Evolutionary conservation across 2,797 vertebrate genomes (phyloP), one percentile per base, ranked within the genome.

Genomic region (Spheniscus humboldti): DNA sequence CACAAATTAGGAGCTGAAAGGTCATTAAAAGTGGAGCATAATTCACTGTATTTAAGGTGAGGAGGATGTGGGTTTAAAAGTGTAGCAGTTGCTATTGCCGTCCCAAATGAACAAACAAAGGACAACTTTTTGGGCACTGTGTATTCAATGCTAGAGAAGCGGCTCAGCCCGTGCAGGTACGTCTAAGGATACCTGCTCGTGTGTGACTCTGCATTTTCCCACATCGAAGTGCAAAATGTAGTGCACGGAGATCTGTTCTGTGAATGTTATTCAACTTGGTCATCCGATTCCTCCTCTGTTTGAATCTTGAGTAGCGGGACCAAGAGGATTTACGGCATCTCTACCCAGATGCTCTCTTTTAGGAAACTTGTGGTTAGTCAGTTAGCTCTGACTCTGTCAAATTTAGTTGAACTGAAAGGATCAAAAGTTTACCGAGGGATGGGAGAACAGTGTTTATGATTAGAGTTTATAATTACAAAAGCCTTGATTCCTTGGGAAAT

Each of bases 401-500:
- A 79, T 66, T 56, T 71, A 71, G 37, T 6, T 67, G 79, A 88
- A 80, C 28, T 52, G 75, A 88, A 91, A 67, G 4, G 8, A 69
- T 83, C 7, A 55, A 31, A 92, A 35, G n/a, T 88, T 94, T 88
- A 63, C 30, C 28, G 47, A 88, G 7, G 22, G 18, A 37, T 68
- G 27, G 33, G 18, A 68, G 69, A 84, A 68, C 1, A 14, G 55
- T 81, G 43, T 59, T 89, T 88, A 37, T 50, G 23, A 62, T 86
- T 66, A 68, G 50, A 57, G 80, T 76, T 83, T 80, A 18, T 90
- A 62, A 57, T 83, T 68, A 83, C 37, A 75, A 78, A 94, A 75
- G 35, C 31, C 28, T 86, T 19, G 20, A 75, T 90, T 97, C 73
- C 66, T 86, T 84, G 39, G 55, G 55, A 94, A 88, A 84, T 81